Base-by-base conservation (phyloP, 1,140 invertebrate genomes). In the Drosophila leontia region DNA sequence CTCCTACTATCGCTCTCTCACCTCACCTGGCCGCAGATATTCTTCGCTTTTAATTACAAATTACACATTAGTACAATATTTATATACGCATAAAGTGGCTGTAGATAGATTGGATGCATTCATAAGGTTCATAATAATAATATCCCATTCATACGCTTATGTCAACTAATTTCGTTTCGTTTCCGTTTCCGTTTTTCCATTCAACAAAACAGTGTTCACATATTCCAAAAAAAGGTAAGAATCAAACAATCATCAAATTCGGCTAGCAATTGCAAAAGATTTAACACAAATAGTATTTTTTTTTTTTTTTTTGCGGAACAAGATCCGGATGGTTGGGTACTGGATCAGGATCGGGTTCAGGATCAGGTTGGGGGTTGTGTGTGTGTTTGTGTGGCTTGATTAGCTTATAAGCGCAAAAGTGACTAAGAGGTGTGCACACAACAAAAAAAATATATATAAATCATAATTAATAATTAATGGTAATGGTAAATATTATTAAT, bases 41-140 rank as follows among this genome's bases (percentile, higher is more conserved):
- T 61, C 63, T 35, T 58, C 62, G 58, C 44, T 41, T 75, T 78
- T 78, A 76, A 80, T 90, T 87, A 82, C 80, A 83, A 82, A 82
- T 79, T 86, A 81, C 62, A 82, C 76, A 76, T 88, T 90, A 80
- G 80, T 80, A 78, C 62, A 82, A 62, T 83, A 80, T 84, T 82
- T 82, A 86, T 85, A 82, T 84, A 88, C 53, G 57, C 57, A 78
- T 78, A 78, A 56, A 57, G 35, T 71, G 48, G 56, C 32, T 59
- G 47, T 48, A 62, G 58, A 78, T 78, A 37, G 34, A 78, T 80
- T 80, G 79, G 69, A 68, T 80, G 62, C 62, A 80, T 68, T 70
- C 70, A 55, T 76, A 76, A 78, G 69, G 50, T 75, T 75, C 59
- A 75, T 47, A 23, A 55, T 55, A 55, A 55, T 76, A 55, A 84